phyloP scores from a whole-genome alignment of 1,140 invertebrate genomes.

The Holcopasites calliopsidis region DNA sequence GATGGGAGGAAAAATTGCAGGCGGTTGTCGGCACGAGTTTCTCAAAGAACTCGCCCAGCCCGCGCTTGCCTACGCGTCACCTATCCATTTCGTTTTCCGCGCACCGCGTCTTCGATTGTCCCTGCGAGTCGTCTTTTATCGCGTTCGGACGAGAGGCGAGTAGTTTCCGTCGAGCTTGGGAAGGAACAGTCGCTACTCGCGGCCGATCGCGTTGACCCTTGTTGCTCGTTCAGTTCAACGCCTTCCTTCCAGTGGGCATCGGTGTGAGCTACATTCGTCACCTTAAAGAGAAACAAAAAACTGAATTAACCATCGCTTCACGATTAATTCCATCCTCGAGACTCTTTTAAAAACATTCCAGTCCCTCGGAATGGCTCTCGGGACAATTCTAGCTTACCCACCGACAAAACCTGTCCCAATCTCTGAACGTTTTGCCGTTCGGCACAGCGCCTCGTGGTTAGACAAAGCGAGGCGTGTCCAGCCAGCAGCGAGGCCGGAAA shows the following conservation, averaged over 20 bases:
- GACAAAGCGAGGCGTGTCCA: slow-evolving; percentile 31
- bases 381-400: background rate
- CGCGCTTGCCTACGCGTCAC: slow-evolving; percentile 2
- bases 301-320: too few species aligned
- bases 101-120: slow-evolving; percentile 4
- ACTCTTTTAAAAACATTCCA: background rate
- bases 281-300: too few species aligned
- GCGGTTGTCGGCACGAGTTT: background rate
- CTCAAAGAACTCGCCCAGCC: slow-evolving; percentile 27
- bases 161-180: slow-evolving; percentile 25
- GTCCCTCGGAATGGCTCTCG: background rate
- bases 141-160: slow-evolving; percentile 18
- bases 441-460: background rate
- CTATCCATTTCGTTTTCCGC: background rate
- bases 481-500: slow-evolving; percentile 16
- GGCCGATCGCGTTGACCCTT: background rate
- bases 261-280: too few species aligned
- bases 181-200: slow-evolving; percentile 7
- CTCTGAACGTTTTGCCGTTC: background rate
- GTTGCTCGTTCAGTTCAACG: background rate
- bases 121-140: background rate
- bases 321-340: background rate
- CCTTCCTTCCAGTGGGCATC: too few species aligned
- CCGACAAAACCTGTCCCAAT: background rate
- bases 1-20: slow-evolving; percentile 3